A percentile compares a stretch with the other conserved stretches of the same genome.
These are phyloP conservation scores for Leuciscus waleckii DNA, from an alignment of 2,797 vertebrate species.

Conservation along the genomic window DNA sequence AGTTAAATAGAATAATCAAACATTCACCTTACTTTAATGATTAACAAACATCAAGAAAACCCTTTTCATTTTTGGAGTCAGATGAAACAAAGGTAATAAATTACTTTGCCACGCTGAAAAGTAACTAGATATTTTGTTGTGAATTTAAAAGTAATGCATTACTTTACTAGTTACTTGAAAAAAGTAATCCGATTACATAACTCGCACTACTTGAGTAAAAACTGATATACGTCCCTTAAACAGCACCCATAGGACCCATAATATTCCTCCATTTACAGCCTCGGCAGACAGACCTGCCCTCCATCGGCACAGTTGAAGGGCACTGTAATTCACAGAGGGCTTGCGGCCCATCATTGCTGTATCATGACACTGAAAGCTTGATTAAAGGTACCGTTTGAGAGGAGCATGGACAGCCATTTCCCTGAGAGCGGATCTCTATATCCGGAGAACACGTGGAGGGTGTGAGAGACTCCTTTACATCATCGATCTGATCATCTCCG, in stretches of 20 bases:
- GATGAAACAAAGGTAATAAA: no score
- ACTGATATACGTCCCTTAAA: conserved; percentile 45
- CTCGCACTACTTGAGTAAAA: not conserved
- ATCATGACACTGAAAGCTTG: not conserved
- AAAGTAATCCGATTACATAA: no score
- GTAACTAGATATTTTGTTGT: no score
- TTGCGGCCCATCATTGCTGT: conserved; percentile 29
- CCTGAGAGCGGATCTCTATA: conserved; percentile 1
- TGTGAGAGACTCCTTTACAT: conserved; percentile 43
- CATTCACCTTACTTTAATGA: no score
- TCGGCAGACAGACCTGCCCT: conserved; percentile 58
- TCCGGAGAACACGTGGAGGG: not conserved
- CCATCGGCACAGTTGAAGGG: conserved; percentile 19
- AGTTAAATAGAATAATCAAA: no score
- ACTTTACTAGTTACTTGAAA: no score
- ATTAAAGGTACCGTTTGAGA: conserved; percentile 39
- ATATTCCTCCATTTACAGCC: conserved; percentile 45
- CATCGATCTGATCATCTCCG: conserved; percentile 66
- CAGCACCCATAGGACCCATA: conserved; percentile 29
- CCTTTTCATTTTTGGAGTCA: no score
- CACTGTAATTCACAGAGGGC: conserved; percentile 54
- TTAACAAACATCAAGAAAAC: no score
- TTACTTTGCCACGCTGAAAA: no score
- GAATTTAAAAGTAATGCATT: no score
- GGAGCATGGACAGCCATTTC: not conserved